Conservation (phyloP, 2,888 invertebrate species). For the Epicampocera succincta region DNA sequence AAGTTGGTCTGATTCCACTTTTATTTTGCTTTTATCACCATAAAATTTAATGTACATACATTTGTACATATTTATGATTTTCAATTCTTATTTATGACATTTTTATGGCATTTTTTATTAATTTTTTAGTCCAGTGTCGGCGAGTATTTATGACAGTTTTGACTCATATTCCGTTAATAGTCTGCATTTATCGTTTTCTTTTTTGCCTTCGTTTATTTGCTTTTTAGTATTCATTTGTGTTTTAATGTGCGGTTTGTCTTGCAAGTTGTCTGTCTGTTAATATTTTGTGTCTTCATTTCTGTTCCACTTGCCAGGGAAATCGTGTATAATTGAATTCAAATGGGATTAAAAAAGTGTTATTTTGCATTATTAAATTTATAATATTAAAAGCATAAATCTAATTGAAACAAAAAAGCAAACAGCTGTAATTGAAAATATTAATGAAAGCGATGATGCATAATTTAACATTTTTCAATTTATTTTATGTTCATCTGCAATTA, state of each 20-base stretch:
- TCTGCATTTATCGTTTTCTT: neutral
- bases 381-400: too few relatives aligned
- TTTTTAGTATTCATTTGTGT: neutral
- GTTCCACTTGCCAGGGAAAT: neutral
- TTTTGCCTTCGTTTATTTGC: neutral
- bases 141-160: slow-evolving; percentile 41
- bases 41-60: slow-evolving; percentile 23
- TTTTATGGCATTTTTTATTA: slow-evolving; percentile 29
- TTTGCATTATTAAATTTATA: too few relatives aligned
- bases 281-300: slow-evolving; percentile 44
- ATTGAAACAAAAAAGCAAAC: too few relatives aligned
- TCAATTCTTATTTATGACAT: slow-evolving; percentile 59
- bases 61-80: slow-evolving; percentile 57
- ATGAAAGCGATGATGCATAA: too few relatives aligned
- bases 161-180: slow-evolving; percentile 21
- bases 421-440: too few relatives aligned
- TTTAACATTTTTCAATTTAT: too few relatives aligned
- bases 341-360: slow-evolving; percentile 1
- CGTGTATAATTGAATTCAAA: slow-evolving; percentile 23
- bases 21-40: slow-evolving; percentile 33
- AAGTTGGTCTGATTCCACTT: neutral
- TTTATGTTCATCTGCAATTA: too few relatives aligned
- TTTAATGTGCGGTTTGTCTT: neutral
- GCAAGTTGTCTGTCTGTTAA: neutral
- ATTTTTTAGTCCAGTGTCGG: slow-evolving; percentile 7